Evolutionary conservation across 1,140 invertebrate genomes (phyloP), one percentile per base, ranked within the genome.

Genomic region (Liolophura sinensis): DNA sequence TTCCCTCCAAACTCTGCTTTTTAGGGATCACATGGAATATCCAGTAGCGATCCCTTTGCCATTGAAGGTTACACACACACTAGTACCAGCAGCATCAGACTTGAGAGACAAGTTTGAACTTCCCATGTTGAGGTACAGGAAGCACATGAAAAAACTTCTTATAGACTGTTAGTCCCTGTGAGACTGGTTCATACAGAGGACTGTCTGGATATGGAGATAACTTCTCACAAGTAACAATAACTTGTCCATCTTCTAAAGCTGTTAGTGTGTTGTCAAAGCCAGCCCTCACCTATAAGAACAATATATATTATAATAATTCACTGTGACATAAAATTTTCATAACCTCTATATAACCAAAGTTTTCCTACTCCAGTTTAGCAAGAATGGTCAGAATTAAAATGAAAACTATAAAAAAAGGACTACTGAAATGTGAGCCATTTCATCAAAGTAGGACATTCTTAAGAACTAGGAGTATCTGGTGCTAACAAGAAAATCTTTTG

Each of bases 61-160:
- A 40, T 40, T n/a, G n/a, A 40, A 40, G 31, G 31, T 40, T 9
- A 40, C 31, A 40, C 31, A 40, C 31, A 40, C 9, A 40, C 31
- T 5, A 40, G 9, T 9, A 40, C 31, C 9, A 40, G 31, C 31
- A 5, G 31, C 9, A 22, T 71, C 68, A 74, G 60, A 70, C 67
- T 61, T 73, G 62, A 46, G 74, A 78, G 12, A 79, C 68, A 22
- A 81, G 68, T 70, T 69, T 75, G 62, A 81, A 81, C 56, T 71
- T 77, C 57, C 69, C 73, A 58, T 73, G 66, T 58, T 70, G 64
- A 49, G 65, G 75, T 40, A 65, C 71, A 40, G 74, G 71, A 27
- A 72, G 62, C 24, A 81, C 67, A 70, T 79, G 69, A 58, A 74
- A 72, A 63, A 81, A 81, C 47, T 73, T 68, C 57, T 73, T 77